Evolutionary conservation across 2,113 vertebrate genomes (phyloP).

Genomic region (Gorsachius goisagi): DNA sequence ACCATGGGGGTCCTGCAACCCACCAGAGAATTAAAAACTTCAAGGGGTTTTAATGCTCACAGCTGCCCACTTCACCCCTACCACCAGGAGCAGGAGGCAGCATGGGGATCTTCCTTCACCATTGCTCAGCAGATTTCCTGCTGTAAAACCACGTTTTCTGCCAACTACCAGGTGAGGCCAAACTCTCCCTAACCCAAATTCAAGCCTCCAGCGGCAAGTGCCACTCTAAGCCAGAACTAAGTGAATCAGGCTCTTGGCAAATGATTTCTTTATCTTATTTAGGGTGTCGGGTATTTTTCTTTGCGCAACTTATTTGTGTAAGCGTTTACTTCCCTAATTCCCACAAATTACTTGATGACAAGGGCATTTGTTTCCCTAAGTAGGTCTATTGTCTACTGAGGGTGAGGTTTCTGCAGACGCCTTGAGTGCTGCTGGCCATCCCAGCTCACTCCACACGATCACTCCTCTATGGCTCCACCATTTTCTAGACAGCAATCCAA

Average conservation of each 20-base stretch:
- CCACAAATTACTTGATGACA: not conserved
- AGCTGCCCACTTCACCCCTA: rapidly evolving
- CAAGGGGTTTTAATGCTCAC: not conserved
- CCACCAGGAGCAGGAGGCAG: not conserved
- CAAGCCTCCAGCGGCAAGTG: not conserved
- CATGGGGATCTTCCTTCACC: not conserved
- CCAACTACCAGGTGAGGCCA: rapidly evolving
- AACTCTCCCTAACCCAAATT: not conserved
- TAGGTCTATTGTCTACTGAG: rapidly evolving
- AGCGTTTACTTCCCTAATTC: not conserved
- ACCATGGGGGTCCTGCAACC: not conserved
- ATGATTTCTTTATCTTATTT: not conserved
- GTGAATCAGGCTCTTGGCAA: not conserved
- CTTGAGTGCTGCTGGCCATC: not conserved
- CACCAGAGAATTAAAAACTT: not conserved
- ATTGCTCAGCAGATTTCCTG: no score
- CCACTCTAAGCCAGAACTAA: not conserved
- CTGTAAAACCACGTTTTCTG: not conserved
- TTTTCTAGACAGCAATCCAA: not conserved
- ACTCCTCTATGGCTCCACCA: not conserved
- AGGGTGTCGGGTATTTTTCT: no score
- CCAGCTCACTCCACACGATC: rapidly evolving
- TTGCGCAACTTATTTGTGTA: not conserved
- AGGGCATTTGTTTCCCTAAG: not conserved
- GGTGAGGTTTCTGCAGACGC: not conserved